Evolutionary conservation across 2,888 invertebrate species (phyloP), one percentile per base, ranked within the genome.

Genomic region (Eudasyphora cyanicolor): DNA sequence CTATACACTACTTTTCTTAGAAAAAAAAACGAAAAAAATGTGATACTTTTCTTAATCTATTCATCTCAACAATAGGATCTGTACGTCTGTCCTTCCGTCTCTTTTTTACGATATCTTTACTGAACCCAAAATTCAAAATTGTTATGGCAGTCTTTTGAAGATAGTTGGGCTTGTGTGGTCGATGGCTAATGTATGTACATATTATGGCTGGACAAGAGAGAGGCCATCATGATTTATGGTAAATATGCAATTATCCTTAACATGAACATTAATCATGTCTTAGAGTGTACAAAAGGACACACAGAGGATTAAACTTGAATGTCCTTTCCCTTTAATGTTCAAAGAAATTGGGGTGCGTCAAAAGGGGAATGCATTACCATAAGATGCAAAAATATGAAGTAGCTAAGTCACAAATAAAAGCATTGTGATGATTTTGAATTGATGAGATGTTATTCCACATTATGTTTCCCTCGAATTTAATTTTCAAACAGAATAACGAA

Each of bases 221-320:
- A 67, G 79, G 67, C 64, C 77, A 82, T 75, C 75, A 79, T 86
- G 85, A 86, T 86, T 86, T 86, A 86, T 86, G 82, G 82, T 84
- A 79, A 85, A 81, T 84, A 79, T 82, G 82, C 85, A 86, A 86
- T 85, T 86, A 86, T 86, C 82, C 82, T 81, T 82, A 79, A 75
- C 85, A 79, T 76, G 79, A 79, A 78, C 83, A 86, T 86, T 82
- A 86, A 86, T 86, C 86, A 86, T 85, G 82, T 82, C 71, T 77
- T 7, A 45, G 45, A n/a, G n/a, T 45, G 45, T 2, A 14, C 3
- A n/a, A n/a, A n/a, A 45, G 5, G 45, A n/a, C 45, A 45, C 2
- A 1, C 12, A 4, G 45, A n/a, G 45, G 38, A 38, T 10, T n/a
- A 32, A 45, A 45, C 45, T 45, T 45, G 45, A 45, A 7, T 45